Base-by-base conservation (phyloP, 2,113 vertebrate species). In the Pygoscelis antarcticus region DNA sequence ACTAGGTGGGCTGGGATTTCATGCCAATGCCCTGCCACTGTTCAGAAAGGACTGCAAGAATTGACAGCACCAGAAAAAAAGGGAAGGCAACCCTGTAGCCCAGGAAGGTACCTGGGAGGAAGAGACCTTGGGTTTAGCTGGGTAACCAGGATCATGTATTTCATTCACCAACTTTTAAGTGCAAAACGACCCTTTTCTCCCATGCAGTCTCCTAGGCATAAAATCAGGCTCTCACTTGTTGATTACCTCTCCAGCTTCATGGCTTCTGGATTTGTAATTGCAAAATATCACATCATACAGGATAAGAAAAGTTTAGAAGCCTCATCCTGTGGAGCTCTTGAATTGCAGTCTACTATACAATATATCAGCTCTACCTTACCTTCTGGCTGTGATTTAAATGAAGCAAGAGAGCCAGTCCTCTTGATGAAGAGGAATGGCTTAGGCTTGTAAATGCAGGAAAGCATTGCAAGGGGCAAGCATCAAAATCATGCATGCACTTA, bases 1-100 rank as follows among this genome's bases (percentile, higher is more conserved):
- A 32, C 19, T 34, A 62, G 15, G 9, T 0, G 16, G 62, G 16
- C 34, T 13, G 21, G 10, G n/a, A 42, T 61, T 86, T 80, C 79
- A 49, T 1, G 2, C 4, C 0, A 0, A 47, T 60, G 30, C 17
- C 17, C 12, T 75, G 49, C 2, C 16, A 40, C 20, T 8, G 4
- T 30, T 94, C 38, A 75, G 52, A 82, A 89, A 83, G 57, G 7
- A 69, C 26, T 51, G 26, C 9, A 75, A 75, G 32, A 84, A 68
- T 22, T 68, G 32, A 23, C 51, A 71, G n/a, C 7, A 5, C 6
- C 30, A 84, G 51, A 38, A 70, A 65, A 42, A 49, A 77, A 72
- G 6, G 7, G 17, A 89, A 89, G 9, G 51, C 20, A 66, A 42
- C 11, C 7, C 16, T 16, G 5, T 18, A 82, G 26, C 5, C 7